A percentile compares a stretch with the other conserved stretches of the same genome.
Evolutionary conservation across 2,888 invertebrate genomes (phyloP).

Genomic region (Odontomyia ornata): DNA sequence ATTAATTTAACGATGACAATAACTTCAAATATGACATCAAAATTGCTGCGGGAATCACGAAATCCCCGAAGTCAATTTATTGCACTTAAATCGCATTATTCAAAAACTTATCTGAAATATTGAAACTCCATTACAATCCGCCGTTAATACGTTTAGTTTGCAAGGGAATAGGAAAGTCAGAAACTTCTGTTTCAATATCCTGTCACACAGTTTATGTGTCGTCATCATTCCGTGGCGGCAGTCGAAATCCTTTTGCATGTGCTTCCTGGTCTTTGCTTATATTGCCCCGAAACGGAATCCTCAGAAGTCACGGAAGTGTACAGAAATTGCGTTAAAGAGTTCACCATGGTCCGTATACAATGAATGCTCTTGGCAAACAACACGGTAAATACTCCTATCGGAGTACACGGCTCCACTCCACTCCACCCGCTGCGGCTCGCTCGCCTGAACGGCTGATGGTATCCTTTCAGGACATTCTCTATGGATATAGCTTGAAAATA

Average conservation of each 20-base stretch:
- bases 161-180: background rate
- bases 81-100: conserved; percentile 34
- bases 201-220: background rate
- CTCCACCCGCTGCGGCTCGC: background rate
- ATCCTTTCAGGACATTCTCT: conserved; percentile 36
- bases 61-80: conserved; percentile 28
- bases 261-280: conserved; percentile 28
- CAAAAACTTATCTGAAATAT: conserved; percentile 11
- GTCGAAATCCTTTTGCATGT: conserved; percentile 37
- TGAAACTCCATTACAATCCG: conserved; percentile 14
- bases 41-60: conserved; percentile 14
- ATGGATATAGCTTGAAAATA: conserved; percentile 35
- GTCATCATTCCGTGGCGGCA: conserved; percentile 26
- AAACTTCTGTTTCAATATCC: conserved; percentile 36
- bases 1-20: background rate
- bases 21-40: background rate
- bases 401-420: background rate
- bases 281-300: conserved; percentile 30
- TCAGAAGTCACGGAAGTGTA: conserved; percentile 43
- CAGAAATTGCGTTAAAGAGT: conserved; percentile 41
- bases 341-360: conserved; percentile 6
- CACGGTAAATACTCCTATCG: conserved; percentile 28
- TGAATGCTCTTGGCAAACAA: conserved; percentile 8
- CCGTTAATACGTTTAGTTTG: conserved; percentile 9
- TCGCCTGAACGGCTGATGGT: conserved; percentile 10